Evolutionary conservation across 2,888 invertebrate genomes (phyloP), one percentile per base, ranked within the genome.

Genomic region (Xylota sylvarum): DNA sequence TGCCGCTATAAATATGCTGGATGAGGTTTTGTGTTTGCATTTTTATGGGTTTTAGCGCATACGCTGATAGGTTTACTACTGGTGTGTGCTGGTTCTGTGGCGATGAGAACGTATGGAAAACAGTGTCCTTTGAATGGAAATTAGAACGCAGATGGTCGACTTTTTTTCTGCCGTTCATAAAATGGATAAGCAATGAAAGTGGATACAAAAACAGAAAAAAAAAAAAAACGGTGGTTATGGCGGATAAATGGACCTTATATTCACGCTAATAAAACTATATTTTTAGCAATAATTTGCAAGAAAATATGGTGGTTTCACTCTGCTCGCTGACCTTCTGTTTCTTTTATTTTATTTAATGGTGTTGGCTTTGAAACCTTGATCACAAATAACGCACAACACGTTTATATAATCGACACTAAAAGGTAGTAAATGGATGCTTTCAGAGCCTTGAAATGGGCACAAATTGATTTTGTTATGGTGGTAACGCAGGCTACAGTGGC

Each of bases 1-100:
- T 62, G 55, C 67, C 35, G 67, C 79, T 48, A 78, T 84, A 84
- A 76, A 84, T 84, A 79, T 64, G 14, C 76, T 50, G 65, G 60
- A 64, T 64, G 64, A 52, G 70, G 76, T 80, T 79, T 77, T 67
- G 64, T 73, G 72, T 81, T 81, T 81, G 81, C 72, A 86, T 77
- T 81, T 86, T 86, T 77, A 81, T 77, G 72, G 72, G 55, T 55
- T 76, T 81, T 58, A 67, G 55, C 72, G 60, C 17, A 52, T 65
- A 43, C 48, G 46, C 43, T 65, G 74, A 84, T 79, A 84, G 69
- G 50, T 85, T 79, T 80, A 74, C 64, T 70, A 79, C 74, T 37
- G 19, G n/a, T n/a, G 10, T n/a, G 27, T 19, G 4, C 65, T 7
- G 52, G 14, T 14, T 17, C 62, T 19, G 56, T 12, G 30, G 32